Percentiles rank a stretch among this genome's conserved stretches.
These are phyloP conservation scores for Abramis brama DNA, from an alignment of 2,113 vertebrate genomes.

Conservation along the genomic window DNA sequence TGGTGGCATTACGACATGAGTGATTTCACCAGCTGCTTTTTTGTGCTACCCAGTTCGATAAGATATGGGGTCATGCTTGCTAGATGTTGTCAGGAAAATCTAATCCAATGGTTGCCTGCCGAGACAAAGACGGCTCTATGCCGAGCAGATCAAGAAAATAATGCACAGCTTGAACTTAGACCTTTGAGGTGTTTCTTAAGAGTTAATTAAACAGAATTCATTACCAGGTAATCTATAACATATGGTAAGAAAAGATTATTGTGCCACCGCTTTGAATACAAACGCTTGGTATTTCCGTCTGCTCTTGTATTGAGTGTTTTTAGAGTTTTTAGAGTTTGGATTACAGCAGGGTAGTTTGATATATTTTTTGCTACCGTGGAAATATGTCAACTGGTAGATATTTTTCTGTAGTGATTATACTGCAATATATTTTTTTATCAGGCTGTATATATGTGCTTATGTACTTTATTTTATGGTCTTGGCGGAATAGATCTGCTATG, in stretches of 20 bases:
- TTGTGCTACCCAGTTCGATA: slow-evolving; percentile 8
- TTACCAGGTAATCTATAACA: slow-evolving; percentile 45
- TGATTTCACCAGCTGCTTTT: slow-evolving; percentile 27
- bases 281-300: neutral
- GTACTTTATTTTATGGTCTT: neutral
- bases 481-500: too few relatives aligned
- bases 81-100: slow-evolving; percentile 27
- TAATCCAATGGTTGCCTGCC: slow-evolving; percentile 25
- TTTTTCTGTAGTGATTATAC: neutral
- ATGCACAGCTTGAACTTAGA: slow-evolving; percentile 30
- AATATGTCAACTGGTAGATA: neutral
- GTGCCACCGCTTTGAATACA: slow-evolving; percentile 16
- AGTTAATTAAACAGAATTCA: slow-evolving; percentile 39
- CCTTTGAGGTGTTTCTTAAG: slow-evolving; percentile 13
- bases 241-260: slow-evolving; percentile 32
- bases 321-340: slow-evolving; percentile 10
- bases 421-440: neutral
- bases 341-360: neutral
- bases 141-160: slow-evolving; percentile 7
- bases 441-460: neutral
- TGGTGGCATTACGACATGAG: neutral
- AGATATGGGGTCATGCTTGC: slow-evolving; percentile 22
- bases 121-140: slow-evolving; percentile 19
- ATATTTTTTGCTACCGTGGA: neutral
- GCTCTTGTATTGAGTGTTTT: neutral